Percentiles rank a stretch among this genome's conserved stretches.
Evolutionary conservation across 2,888 invertebrate genomes (phyloP).

Genomic region (Philopedon plagiatum): DNA sequence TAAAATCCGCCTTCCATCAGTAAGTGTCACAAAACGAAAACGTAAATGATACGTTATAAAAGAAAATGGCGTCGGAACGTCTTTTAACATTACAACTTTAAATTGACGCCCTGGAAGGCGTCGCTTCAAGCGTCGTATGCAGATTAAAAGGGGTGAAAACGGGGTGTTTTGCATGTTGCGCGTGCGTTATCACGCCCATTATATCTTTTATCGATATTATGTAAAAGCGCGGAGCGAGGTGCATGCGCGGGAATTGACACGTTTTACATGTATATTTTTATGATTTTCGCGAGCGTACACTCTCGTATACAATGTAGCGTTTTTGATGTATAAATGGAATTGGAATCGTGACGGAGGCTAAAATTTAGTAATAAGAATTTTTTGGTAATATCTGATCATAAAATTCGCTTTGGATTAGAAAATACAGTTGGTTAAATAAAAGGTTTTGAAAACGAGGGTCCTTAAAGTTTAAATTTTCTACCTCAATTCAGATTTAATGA

Average conservation of each 20-base stretch:
- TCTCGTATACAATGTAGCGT: slow-evolving; percentile 2
- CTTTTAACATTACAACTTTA: slow-evolving; percentile 39
- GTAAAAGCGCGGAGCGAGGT: slow-evolving; percentile 63
- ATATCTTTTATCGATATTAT: slow-evolving; percentile 67
- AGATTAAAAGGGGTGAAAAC: slow-evolving; percentile 50
- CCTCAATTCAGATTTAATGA: too few relatives aligned
- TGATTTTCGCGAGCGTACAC: slow-evolving; percentile 58
- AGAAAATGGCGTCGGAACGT: slow-evolving; percentile 47
- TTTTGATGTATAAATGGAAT: not conserved
- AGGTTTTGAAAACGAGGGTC: too few relatives aligned
- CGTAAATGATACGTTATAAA: slow-evolving; percentile 28
- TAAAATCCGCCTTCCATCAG: not conserved
- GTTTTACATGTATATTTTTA: slow-evolving; percentile 68
- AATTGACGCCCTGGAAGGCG: slow-evolving; percentile 48
- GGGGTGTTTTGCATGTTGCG: slow-evolving; percentile 51
- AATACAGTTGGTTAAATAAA: too few relatives aligned
- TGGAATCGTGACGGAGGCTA: not conserved
- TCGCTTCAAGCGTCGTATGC: slow-evolving; percentile 44
- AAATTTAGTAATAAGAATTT: too few relatives aligned
- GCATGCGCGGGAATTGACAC: slow-evolving; percentile 62
- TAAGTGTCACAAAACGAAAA: slow-evolving; percentile 3
- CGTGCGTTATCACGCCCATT: slow-evolving; percentile 53
- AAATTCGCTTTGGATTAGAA: too few relatives aligned
- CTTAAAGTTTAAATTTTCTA: too few relatives aligned
- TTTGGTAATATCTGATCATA: too few relatives aligned